Evolutionary conservation across 2,113 vertebrate species (phyloP).

Genomic region (Catharus minimus): DNA sequence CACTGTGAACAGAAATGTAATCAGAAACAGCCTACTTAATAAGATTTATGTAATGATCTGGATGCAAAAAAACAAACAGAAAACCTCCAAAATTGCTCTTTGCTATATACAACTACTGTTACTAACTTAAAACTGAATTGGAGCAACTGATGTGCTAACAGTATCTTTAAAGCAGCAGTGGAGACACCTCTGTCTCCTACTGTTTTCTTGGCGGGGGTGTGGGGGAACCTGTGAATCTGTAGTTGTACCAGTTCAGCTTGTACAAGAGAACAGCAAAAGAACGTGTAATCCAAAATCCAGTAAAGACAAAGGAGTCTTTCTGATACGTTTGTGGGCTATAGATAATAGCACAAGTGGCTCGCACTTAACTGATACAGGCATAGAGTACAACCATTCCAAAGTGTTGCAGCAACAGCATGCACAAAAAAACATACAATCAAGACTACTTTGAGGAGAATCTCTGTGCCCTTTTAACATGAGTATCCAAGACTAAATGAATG

Average conservation of each 20-base stretch:
- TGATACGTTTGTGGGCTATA: background rate
- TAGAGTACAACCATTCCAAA: background rate
- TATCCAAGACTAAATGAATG: background rate
- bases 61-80: background rate
- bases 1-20: background rate
- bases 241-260: background rate
- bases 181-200: background rate
- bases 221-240: background rate
- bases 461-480: background rate
- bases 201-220: fast-evolving
- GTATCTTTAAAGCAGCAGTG: background rate
- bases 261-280: background rate
- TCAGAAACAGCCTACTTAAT: background rate
- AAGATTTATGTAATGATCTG: background rate
- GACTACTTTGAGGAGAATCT: background rate
- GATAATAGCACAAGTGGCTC: background rate
- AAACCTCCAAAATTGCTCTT: background rate
- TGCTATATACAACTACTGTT: background rate
- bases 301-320: background rate
- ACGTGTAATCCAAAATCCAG: background rate
- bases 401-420: background rate
- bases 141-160: background rate
- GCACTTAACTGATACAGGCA: background rate
- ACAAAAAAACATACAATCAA: background rate
- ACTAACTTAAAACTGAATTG: background rate